Evolutionary conservation across 2,113 vertebrate species (phyloP).

Genomic region (Riparia riparia): DNA sequence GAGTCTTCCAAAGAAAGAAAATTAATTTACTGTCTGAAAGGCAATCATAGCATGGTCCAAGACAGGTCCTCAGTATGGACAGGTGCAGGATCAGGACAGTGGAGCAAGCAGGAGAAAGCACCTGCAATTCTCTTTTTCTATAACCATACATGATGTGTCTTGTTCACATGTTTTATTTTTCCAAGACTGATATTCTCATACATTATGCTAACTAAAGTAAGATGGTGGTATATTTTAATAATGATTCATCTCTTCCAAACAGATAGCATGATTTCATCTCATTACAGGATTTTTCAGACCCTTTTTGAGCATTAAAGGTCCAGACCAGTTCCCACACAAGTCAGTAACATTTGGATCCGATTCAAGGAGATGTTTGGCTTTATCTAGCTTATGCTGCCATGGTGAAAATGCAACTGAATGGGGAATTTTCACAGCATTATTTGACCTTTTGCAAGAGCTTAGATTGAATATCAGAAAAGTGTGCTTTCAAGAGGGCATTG

Average conservation of each 20-base stretch:
- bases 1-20: not conserved
- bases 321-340: constrained; percentile 4
- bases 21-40: not conserved
- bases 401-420: not conserved
- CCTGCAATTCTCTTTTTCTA: not conserved
- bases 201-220: not conserved
- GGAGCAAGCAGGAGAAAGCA: not conserved
- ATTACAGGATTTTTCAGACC: not conserved
- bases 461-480: not conserved
- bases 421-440: constrained; percentile 15
- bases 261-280: not conserved
- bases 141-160: not conserved
- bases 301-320: constrained; percentile 15
- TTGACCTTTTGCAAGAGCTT: constrained; percentile 27
- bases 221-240: not conserved
- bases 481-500: not conserved
- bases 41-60: not conserved
- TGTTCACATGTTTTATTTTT: not conserved
- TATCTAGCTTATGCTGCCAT: not conserved
- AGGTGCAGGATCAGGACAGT: not conserved
- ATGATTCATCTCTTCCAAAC: not conserved
- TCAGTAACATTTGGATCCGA: not conserved
- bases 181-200: not conserved
- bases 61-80: not conserved
- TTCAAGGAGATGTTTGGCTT: constrained; percentile 23